A percentile compares a stretch with the other conserved stretches of the same genome.
Conservation (phyloP, 2,113 vertebrate genomes). For the Sporophila hypoxantha region DNA sequence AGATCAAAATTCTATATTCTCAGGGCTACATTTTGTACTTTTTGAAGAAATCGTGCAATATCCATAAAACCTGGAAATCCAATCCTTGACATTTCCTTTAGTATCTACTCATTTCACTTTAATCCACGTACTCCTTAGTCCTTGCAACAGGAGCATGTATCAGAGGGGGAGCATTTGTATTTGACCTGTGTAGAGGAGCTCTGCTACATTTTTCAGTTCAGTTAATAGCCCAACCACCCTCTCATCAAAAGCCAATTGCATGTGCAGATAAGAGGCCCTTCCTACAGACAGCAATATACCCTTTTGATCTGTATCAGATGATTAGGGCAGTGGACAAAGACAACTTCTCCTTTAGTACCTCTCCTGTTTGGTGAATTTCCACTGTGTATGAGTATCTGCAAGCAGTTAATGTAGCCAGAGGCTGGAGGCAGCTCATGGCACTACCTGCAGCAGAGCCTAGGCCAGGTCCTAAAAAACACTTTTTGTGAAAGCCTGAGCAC, state of each 20-base stretch:
- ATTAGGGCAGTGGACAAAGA: conserved; percentile 7
- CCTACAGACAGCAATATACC: background rate
- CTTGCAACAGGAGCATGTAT: background rate
- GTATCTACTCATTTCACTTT: background rate
- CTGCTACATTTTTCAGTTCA: background rate
- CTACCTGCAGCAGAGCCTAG: background rate
- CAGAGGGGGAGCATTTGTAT: background rate
- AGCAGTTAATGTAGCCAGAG: fast-evolving
- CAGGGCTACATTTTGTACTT: background rate
- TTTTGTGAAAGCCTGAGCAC: background rate
- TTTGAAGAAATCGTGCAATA: background rate
- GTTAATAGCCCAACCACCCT: background rate
- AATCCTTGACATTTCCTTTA: background rate
- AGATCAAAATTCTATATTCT: conserved; percentile 2
- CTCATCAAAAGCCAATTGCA: conserved; percentile 9
- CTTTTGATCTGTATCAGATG: conserved; percentile 31
- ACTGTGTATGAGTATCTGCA: background rate
- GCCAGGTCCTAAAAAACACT: background rate
- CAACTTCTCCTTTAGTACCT: background rate
- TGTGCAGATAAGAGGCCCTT: conserved; percentile 1
- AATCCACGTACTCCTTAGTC: background rate
- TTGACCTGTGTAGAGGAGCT: background rate
- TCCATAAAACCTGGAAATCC: background rate
- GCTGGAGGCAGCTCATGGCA: background rate
- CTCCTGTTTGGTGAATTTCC: background rate